Base-by-base conservation (phyloP, 1,140 invertebrate genomes). In the Drosophila repleta region DNA sequence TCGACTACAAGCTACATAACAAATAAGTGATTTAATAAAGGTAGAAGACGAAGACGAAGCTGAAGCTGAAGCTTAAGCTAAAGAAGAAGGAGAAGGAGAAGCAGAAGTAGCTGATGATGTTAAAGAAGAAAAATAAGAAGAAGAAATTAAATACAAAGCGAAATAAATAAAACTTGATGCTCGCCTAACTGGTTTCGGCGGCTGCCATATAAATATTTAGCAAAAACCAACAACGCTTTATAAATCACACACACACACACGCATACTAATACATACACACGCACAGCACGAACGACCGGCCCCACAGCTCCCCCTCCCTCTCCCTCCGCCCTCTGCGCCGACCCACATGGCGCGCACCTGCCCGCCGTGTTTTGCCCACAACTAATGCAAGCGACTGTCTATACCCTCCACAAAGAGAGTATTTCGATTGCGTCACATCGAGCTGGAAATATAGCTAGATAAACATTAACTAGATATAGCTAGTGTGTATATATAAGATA, bases 171-270 rank as follows among this genome's bases (percentile, higher is more conserved):
- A 81, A 76, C 51, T 61, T 65, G 29, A 48, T 49, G 64, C 76
- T 74, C 65, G 48, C 81, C 81, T 74, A 84, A 84, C 81, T 81
- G 81, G 81, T 84, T 84, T 85, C 55, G 60, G 76, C 49, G 46
- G 71, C 71, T 84, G 39, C 79, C 58, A 73, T 62, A 69, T 79
- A 76, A 76, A 73, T 76, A 76, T 68, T 76, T 76, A 68, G 70
- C 74, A 76, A 73, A 76, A 73, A 72, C 69, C 70, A 72, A 73
- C 74, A 73, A 67, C 69, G 56, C 41, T 76, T 62, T 76, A 67
- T 76, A 76, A 72, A 76, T 76, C 69, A 76, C 56, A 76, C 61
- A 51, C 10, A 58, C 53, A 32, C 39, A 41, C 39, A 41, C 39
- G n/a, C 37, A 39, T 6, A n/a, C 37, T 2, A 1, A 39, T 15